phyloP scores from a whole-genome alignment of 2,113 vertebrate species.

The Cephalopterus ornatus region DNA sequence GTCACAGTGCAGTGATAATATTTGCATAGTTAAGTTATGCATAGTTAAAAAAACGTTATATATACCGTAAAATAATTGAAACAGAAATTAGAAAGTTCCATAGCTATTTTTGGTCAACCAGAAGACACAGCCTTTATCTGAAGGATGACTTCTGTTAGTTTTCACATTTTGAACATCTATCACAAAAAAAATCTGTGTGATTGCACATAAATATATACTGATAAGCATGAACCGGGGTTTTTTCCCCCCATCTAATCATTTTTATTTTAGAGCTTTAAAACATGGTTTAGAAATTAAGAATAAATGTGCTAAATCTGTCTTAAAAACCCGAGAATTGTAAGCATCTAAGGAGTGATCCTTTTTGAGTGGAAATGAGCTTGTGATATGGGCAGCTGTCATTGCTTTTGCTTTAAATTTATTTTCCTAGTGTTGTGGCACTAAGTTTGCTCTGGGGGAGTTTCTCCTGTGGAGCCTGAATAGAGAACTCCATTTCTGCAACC shows the following conservation, averaged over 20 bases:
- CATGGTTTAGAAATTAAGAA: neutral
- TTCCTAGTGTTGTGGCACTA: neutral
- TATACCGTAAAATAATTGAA: neutral
- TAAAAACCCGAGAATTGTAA: neutral
- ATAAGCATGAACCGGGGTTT: neutral
- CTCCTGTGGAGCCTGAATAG: neutral
- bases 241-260: neutral
- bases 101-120: neutral
- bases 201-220: neutral
- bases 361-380: neutral
- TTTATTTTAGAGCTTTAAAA: conserved; percentile 9
- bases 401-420: neutral
- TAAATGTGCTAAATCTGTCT: neutral
- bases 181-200: neutral
- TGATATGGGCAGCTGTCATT: neutral
- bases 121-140: neutral
- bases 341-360: neutral
- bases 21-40: neutral
- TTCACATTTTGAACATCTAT: neutral
- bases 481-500: neutral
- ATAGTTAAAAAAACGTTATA: neutral
- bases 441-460: neutral
- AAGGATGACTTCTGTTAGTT: neutral
- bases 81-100: neutral
- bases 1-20: neutral